Evolutionary conservation across 1,140 invertebrate genomes (phyloP), one percentile per base, ranked within the genome.

Genomic region (Drosophila murphyi): DNA sequence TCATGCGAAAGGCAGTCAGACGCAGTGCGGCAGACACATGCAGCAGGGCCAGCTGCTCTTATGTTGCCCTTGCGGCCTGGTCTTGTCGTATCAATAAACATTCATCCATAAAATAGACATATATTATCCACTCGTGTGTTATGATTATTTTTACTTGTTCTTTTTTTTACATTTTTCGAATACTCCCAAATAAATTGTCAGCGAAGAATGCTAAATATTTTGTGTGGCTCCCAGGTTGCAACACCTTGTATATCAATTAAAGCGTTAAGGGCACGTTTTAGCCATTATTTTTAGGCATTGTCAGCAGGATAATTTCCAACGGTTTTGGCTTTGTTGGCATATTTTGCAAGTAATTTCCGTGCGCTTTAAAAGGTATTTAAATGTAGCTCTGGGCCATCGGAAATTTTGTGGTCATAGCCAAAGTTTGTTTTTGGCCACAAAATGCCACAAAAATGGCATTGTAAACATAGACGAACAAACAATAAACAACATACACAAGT

Each of bases 1-100:
- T 88, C 85, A 88, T 89, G 85, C 85, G 74, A 78, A 83, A 88
- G 81, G 74, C 85, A 88, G 78, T 74, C 85, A 81, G 77, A 57
- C 63, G 68, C 85, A 81, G 65, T 89, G 83, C 64, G 71, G 77
- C 85, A 75, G 73, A 80, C 67, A 73, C 62, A 70, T 76, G 68
- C 20, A 72, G 57, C 59, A 20, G 50, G 60, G 47, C 62, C 65
- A 57, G 31, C 47, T 61, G 62, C 45, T 51, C 32, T 41, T 45
- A 29, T 52, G 55, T 35, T 72, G 61, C 55, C 70, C 47, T 77
- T 83, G 68, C 74, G 68, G 63, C 52, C 63, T 41, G 57, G 52
- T 73, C 43, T 55, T 6, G 32, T 51, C 5, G 34, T 34, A 64
- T 7, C 31, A 29, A 69, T 48, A 41, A 8, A 34, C 37, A 32